A percentile compares a stretch with the other conserved stretches of the same genome.
Evolutionary conservation across 2,113 vertebrate species (phyloP).

Genomic region (Coturnix japonica): DNA sequence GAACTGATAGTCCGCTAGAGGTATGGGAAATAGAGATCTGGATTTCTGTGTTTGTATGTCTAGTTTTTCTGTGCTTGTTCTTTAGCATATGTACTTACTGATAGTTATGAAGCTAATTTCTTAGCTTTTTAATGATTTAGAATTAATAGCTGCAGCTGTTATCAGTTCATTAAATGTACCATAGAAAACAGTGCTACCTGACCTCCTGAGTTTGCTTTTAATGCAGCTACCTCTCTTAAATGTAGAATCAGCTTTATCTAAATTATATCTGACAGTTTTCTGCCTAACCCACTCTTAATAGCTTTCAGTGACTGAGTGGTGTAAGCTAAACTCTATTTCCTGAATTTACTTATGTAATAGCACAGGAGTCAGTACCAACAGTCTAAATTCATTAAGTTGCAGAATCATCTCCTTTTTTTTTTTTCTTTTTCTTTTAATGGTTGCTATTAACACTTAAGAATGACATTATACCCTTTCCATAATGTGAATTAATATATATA

Average conservation of each 20-base stretch:
- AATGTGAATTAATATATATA: not conserved
- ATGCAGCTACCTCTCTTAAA: not conserved
- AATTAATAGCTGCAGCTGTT: constrained; percentile 14
- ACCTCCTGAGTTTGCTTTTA: not conserved
- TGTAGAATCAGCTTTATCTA: constrained; percentile 13
- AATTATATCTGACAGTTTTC: constrained; percentile 23
- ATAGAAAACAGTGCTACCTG: not conserved
- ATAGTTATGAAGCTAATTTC: not conserved
- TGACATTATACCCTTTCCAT: not conserved
- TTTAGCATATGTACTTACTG: not conserved
- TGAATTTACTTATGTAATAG: not conserved
- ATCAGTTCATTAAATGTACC: constrained; percentile 8
- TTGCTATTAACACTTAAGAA: not conserved
- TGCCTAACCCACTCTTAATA: not conserved
- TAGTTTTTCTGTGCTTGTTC: not conserved
- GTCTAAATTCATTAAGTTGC: not conserved
- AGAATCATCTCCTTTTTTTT: not conserved
- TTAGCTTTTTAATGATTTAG: constrained; percentile 6
- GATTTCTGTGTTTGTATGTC: not conserved
- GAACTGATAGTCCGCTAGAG: not conserved
- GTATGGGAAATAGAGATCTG: not conserved
- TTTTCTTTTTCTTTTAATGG: not conserved
- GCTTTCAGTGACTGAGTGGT: not conserved
- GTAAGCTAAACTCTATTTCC: constrained; percentile 1
- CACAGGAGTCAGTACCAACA: not conserved